Conservation (phyloP, 2,113 vertebrate species). For the Macquaria australasica region DNA sequence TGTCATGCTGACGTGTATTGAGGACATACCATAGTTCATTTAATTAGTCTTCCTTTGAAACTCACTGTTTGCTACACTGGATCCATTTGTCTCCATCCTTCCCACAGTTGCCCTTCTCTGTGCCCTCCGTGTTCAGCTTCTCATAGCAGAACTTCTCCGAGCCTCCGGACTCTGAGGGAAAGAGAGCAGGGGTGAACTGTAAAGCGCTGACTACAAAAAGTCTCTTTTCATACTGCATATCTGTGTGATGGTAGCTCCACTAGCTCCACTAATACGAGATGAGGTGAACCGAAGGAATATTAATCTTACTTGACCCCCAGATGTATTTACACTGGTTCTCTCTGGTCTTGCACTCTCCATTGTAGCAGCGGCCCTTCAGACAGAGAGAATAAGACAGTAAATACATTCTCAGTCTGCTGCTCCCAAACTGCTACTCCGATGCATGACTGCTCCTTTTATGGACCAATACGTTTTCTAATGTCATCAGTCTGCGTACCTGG, state of each 20-base stretch:
- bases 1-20: not conserved
- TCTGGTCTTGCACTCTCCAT: conserved; percentile 96
- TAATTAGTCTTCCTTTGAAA: conserved; percentile 23
- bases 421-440: not conserved
- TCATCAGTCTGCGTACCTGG: conserved; percentile 86
- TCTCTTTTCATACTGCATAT: not conserved
- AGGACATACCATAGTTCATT: not conserved
- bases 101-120: conserved; percentile 97
- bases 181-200: conserved; percentile 28
- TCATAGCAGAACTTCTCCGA: conserved; percentile 99
- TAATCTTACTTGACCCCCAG: conserved; percentile 95
- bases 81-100: conserved; percentile 94
- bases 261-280: not conserved
- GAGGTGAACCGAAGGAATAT: not conserved
- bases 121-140: conserved; percentile 98
- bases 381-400: conserved; percentile 1
- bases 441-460: not conserved
- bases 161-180: conserved; percentile 89
- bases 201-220: not conserved
- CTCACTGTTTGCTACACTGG: conserved; percentile 99
- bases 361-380: conserved; percentile 95
- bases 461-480: not conserved
- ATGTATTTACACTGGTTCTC: conserved; percentile 98
- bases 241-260: not conserved
- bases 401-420: not conserved